phyloP scores from a whole-genome alignment of 2,888 invertebrate genomes.

The Clivina fossor region DNA sequence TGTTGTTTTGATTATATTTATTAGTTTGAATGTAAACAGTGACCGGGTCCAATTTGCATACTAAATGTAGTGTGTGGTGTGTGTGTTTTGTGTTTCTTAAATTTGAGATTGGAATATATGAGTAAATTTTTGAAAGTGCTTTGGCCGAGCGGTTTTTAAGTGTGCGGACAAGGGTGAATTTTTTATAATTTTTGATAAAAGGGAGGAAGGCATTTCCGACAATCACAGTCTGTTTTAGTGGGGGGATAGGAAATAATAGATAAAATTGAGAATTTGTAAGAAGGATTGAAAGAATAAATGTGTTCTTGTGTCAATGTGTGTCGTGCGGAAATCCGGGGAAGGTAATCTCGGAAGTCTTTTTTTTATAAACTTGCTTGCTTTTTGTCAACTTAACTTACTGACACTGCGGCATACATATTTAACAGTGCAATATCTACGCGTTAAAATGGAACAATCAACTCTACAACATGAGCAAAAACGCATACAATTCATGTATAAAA shows the following conservation, averaged over 20 bases:
- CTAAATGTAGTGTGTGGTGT: no score
- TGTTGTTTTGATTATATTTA: slow-evolving; percentile 8
- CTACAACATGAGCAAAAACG: slow-evolving; percentile 53
- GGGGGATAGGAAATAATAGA: no score
- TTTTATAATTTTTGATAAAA: slow-evolving; percentile 43
- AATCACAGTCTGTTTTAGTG: slow-evolving; percentile 57
- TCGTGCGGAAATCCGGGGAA: slow-evolving; percentile 6
- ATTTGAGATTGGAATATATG: slow-evolving; percentile 23
- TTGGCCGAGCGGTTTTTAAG: slow-evolving; percentile 4
- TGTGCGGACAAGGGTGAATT: not conserved
- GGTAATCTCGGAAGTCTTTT: slow-evolving; percentile 15
- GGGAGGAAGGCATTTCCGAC: slow-evolving; percentile 56
- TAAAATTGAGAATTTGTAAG: not conserved
- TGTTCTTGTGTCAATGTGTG: not conserved
- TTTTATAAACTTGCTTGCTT: not conserved
- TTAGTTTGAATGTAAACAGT: no score
- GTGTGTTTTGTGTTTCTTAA: no score
- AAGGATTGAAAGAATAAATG: not conserved
- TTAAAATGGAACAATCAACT: slow-evolving; percentile 46
- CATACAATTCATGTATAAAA: slow-evolving; percentile 47
- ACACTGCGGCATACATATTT: slow-evolving; percentile 51
- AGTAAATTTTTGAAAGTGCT: slow-evolving; percentile 6
- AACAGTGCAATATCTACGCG: slow-evolving; percentile 49
- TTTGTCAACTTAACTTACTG: slow-evolving; percentile 35
- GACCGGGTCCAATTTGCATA: no score